Evolutionary conservation across 2,888 invertebrate species (phyloP).

Genomic region (Panzeria rudis): DNA sequence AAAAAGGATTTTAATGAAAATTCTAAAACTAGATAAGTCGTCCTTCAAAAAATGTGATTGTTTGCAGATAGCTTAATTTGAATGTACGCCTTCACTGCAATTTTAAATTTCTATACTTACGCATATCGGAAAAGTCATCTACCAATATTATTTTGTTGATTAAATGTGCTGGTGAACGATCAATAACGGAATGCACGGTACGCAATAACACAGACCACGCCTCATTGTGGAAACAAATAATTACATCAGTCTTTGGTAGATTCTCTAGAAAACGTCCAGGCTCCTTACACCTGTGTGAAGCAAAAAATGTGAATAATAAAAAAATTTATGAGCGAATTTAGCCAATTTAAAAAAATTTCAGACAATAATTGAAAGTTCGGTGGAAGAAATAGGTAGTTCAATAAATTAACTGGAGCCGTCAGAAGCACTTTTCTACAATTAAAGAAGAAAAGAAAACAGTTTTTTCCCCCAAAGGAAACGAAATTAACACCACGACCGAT

Average conservation of each 20-base stretch:
- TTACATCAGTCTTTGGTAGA: constrained; percentile 94
- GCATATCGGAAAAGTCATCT: constrained; percentile 98
- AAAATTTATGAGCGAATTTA: no score
- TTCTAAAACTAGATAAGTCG: background rate
- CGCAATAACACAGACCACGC: constrained; percentile 98
- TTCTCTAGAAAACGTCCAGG: constrained; percentile 88
- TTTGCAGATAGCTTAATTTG: background rate
- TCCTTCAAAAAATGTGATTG: background rate
- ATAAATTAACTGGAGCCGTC: no score
- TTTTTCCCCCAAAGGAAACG: no score
- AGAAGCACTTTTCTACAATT: no score
- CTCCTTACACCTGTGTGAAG: constrained; percentile 90
- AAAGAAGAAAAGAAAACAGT: no score
- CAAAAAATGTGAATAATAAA: background rate
- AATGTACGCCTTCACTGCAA: background rate
- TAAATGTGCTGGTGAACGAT: constrained; percentile 94
- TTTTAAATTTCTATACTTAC: constrained; percentile 86
- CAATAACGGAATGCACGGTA: constrained; percentile 97
- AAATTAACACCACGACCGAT: background rate
- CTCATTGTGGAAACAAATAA: constrained; percentile 99
- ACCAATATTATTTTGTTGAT: constrained; percentile 97
- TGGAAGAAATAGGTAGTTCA: no score
- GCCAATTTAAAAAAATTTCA: no score
- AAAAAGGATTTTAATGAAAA: background rate
- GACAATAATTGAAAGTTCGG: no score